Evolutionary conservation across 2,888 invertebrate species (phyloP).

Genomic region (Glaucopsyche alexis): DNA sequence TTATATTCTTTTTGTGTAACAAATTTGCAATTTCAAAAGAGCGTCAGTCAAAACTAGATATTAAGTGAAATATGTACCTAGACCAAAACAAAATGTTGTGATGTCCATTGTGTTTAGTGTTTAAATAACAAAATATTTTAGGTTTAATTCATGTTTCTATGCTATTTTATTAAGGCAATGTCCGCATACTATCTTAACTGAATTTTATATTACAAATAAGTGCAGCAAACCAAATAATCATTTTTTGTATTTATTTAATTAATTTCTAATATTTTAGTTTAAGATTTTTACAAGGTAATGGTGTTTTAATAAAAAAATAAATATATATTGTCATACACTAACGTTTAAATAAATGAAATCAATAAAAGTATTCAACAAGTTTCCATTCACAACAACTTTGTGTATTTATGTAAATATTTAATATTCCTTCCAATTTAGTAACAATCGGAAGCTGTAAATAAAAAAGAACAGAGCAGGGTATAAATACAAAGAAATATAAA

Average conservation of each 20-base stretch:
- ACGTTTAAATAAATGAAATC: slow-evolving; percentile 23
- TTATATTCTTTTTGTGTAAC: slow-evolving; percentile 76
- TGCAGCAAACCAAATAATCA: slow-evolving; percentile 23
- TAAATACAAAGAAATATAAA: slow-evolving; percentile 54
- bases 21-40: slow-evolving; percentile 74
- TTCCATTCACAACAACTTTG: slow-evolving; percentile 20
- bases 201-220: slow-evolving; percentile 9
- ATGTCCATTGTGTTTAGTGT: slow-evolving; percentile 5
- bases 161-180: slow-evolving; percentile 19
- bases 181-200: slow-evolving; percentile 10
- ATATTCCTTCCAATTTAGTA: slow-evolving; percentile 25
- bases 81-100: not conserved
- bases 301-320: slow-evolving; percentile 25
- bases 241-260: slow-evolving; percentile 26
- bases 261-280: slow-evolving; percentile 24
- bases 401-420: slow-evolving; percentile 27
- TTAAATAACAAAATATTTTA: slow-evolving; percentile 5
- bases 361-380: slow-evolving; percentile 28
- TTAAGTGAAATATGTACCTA: slow-evolving; percentile 26
- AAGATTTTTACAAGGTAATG: slow-evolving; percentile 28
- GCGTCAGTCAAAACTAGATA: slow-evolving; percentile 49
- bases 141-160: not conserved
- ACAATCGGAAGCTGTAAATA: slow-evolving; percentile 45
- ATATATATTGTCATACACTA: slow-evolving; percentile 28
- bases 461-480: slow-evolving; percentile 48